Evolutionary conservation across 2,113 vertebrate genomes (phyloP), one percentile per base, ranked within the genome.

Genomic region (Pangasianodon gigas): DNA sequence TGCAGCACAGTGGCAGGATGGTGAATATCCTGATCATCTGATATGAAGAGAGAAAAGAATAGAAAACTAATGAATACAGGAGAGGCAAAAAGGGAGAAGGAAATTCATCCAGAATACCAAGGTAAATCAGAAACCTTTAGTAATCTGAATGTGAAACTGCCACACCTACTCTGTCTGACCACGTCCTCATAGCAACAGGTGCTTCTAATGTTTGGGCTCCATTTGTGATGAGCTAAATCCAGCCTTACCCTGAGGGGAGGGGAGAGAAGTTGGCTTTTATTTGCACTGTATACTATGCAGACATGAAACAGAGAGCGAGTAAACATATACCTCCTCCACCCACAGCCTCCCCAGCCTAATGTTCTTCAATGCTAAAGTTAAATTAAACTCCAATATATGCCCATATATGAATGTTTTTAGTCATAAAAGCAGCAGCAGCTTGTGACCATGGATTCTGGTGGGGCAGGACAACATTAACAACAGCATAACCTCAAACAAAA

Each of bases 91-190:
- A 24, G 41, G 21, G 4, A 44, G n/a, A 32, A 65, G 51, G 8
- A 71, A 26, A 77, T 48, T 60, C 90, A 91, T 91, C 88, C 87
- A 91, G 91, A 92, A 77, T 88, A 18, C 86, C 91, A 77, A 83
- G 88, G 91, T 79, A 92, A 46, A 60, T 86, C 19, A n/a, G 62
- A 52, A 85, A 62, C 56, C 56, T 86, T 88, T 65, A 85, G 74
- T 16, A 51, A 71, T 52, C 11, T 62, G 58, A 84, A 71, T 86
- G 1, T 88, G 62, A 88, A 89, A 60, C 48, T 52, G 14, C 46
- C 85, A 89, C 81, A 51, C 51, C 56, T 37, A 8, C 32, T 89
- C 71, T 54, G 24, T 88, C 74, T 60, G 58, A 65, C 18, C 54
- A 65, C 65, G 52, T 86, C 67, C 56, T 88, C 77, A 90, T 75